Evolutionary conservation across 2,888 invertebrate species (phyloP), one percentile per base, ranked within the genome.

Genomic region (Volucella zonaria): DNA sequence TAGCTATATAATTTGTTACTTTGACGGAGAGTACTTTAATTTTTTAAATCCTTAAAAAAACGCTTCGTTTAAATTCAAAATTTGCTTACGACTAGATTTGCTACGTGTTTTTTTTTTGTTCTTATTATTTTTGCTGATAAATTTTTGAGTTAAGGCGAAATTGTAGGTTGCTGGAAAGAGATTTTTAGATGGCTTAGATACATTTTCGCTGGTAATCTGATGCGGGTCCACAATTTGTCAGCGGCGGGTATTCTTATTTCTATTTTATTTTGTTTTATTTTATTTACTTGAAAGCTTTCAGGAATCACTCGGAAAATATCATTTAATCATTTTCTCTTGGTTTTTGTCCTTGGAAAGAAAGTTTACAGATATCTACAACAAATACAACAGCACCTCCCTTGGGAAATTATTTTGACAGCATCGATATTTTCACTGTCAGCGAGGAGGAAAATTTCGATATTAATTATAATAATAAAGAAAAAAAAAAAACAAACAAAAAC

Each of bases 141-240:
- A 47, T 62, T 9, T 73, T 70, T 45, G 66, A 67, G 38, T 80
- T 83, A 83, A 83, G 83, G 83, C 83, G 83, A 83, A 80, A 62
- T 67, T 80, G 66, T 80, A 83, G 80, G 80, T 83, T 75, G 83
- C 83, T 83, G 66, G 67, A 79, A 54, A 43, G 40, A 14, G 45
- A 38, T 58, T 45, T 12, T 40, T 45, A 15, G 9, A 23, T 52
- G 11, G 31, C n/a, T 40, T 23, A 68, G 15, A 47, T 10, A 6
- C 4, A 8, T 8, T 3, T 42, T 40, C 23, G 3, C 31, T 40
- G 1, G 2, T 14, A 42, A 23, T 45, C 42, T 66, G 79, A 66
- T 75, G 18, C 40, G 42, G 70, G 66, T 70, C 79, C 79, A 79
- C 79, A 70, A 59, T 9, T 49, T 42, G 6, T 31, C 31, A 9